A percentile compares a stretch with the other conserved stretches of the same genome.
These are phyloP conservation scores for Thomomys bottae DNA, from an alignment of 2,113 vertebrate genomes.

Conservation along the genomic window DNA sequence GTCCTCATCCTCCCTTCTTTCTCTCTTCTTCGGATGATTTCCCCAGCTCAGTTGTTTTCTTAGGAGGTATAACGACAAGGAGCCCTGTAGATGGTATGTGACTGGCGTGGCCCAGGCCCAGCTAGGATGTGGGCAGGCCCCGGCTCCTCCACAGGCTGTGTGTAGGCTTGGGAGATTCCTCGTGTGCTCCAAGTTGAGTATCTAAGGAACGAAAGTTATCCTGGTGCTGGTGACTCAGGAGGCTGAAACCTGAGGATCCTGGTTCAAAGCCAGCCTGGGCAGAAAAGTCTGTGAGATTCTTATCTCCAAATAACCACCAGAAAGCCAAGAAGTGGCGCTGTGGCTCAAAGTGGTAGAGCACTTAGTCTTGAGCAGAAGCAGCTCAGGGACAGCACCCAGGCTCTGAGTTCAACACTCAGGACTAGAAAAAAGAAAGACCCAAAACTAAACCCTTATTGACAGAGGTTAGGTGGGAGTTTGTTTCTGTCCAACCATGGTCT, in stretches of 20 bases:
- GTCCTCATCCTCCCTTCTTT: not conserved
- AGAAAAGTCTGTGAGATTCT: no score
- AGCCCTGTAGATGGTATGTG: not conserved
- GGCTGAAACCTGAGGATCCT: no score
- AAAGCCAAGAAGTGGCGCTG: no score
- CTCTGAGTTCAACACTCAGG: no score
- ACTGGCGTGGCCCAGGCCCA: not conserved
- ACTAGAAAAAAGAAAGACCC: no score
- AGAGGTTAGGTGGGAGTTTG: not conserved
- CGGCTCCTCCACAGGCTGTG: not conserved
- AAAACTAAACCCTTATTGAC: not conserved
- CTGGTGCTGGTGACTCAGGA: no score
- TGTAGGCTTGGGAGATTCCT: not conserved
- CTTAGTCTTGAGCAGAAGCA: no score
- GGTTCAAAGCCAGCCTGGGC: no score
- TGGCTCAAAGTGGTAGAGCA: no score
- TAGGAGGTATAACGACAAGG: not conserved
- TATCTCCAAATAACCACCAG: no score
- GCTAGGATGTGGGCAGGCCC: not conserved
- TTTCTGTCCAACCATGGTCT: not conserved
- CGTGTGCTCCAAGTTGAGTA: not conserved
- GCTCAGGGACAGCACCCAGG: no score
- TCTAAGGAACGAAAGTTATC: not conserved
- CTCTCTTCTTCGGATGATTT: not conserved
- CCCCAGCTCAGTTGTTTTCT: not conserved